These are phyloP conservation scores for Andrena fulva DNA, from an alignment of 2,888 invertebrate species.

Conservation along the genomic window DNA sequence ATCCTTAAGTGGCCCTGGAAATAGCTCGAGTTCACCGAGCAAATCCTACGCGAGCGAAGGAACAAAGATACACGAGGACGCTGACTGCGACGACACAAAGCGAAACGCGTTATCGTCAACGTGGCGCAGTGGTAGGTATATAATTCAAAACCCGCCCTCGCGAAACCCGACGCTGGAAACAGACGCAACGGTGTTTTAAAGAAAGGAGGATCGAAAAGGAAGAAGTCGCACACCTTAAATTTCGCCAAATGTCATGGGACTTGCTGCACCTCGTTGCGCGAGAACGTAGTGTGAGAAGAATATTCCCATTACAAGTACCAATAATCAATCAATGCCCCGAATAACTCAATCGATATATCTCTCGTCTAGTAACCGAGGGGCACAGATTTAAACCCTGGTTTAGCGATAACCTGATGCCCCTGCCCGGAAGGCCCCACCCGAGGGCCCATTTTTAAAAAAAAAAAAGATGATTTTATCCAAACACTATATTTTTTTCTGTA, in stretches of 20 bases:
- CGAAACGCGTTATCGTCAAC: slow-evolving; percentile 35
- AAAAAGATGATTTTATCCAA: too few relatives aligned
- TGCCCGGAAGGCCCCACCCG: too few relatives aligned
- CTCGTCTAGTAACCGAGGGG: too few relatives aligned
- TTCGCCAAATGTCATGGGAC: slow-evolving; percentile 12
- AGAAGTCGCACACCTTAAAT: slow-evolving; percentile 9
- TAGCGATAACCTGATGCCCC: too few relatives aligned
- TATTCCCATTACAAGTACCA: too few relatives aligned
- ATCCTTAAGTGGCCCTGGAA: slow-evolving; percentile 37
- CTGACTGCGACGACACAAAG: slow-evolving; percentile 9
- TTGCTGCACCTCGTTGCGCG: slow-evolving; percentile 10
- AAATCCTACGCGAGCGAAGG: slow-evolving; percentile 6
- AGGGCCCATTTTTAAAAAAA: too few relatives aligned
- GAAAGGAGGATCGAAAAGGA: background rate
- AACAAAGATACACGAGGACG: slow-evolving; percentile 13
- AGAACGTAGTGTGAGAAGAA: background rate
- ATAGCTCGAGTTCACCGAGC: background rate
- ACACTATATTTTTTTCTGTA: too few relatives aligned
- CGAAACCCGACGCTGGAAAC: slow-evolving; percentile 12
- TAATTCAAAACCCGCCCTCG: slow-evolving; percentile 22
- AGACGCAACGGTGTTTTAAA: background rate
- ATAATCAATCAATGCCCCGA: too few relatives aligned
- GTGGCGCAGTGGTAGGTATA: background rate
- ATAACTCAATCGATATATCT: too few relatives aligned
- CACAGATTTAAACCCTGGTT: background rate